Conservation (phyloP, 1,140 invertebrate genomes). For the Drosophila navojoa region DNA sequence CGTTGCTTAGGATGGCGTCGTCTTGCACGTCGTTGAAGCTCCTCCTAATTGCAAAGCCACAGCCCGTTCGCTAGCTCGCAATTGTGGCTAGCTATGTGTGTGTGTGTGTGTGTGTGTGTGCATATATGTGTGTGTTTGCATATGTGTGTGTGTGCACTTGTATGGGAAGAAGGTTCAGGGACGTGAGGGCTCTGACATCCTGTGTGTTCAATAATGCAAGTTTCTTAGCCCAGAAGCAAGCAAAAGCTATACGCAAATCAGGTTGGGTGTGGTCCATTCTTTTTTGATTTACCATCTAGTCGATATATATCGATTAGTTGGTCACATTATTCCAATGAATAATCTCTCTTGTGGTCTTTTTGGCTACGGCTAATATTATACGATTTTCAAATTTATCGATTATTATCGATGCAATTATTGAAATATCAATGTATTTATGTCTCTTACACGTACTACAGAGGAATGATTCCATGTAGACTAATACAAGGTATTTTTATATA, state of each 20-base stretch:
- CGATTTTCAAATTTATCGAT: too few species aligned
- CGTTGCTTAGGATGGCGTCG: conserved; percentile 33
- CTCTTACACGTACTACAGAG: too few species aligned
- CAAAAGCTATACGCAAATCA: neutral
- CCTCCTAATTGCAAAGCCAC: conserved; percentile 79
- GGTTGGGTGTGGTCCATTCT: conserved; percentile 48
- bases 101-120: neutral
- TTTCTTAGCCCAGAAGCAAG: conserved; percentile 1
- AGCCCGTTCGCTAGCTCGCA: conserved; percentile 54
- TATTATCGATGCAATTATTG: too few species aligned
- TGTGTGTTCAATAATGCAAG: conserved; percentile 71
- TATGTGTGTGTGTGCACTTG: neutral
- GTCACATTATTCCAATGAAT: too few species aligned
- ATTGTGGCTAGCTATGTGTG: conserved; percentile 52
- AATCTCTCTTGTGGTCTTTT: too few species aligned
- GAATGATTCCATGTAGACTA: too few species aligned
- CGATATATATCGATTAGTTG: too few species aligned
- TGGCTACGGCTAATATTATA: too few species aligned
- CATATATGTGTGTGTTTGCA: neutral
- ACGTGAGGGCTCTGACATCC: conserved; percentile 27
- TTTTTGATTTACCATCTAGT: neutral
- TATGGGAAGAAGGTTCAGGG: neutral
- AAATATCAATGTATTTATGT: too few species aligned
- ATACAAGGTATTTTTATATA: too few species aligned
- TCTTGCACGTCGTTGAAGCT: conserved; percentile 63